phyloP scores from a whole-genome alignment of 92 coral and sea anemone species.

The Palythoa grandiflora region DNA sequence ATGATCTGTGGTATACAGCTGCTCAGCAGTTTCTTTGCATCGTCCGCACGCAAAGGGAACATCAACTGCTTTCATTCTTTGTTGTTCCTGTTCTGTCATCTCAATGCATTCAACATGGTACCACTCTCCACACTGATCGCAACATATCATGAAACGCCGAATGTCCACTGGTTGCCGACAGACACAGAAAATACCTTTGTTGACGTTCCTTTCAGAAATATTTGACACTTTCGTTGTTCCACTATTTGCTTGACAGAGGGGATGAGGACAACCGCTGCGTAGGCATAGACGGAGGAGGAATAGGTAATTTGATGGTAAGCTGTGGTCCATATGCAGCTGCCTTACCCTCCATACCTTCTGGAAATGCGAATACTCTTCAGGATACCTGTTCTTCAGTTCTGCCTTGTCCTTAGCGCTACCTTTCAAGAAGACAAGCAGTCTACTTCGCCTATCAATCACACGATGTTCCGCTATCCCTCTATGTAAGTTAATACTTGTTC shows the following conservation, averaged over 20 bases:
- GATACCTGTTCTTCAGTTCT: constrained; percentile 41
- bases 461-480: constrained; percentile 53
- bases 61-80: constrained; percentile 55
- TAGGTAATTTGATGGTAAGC: constrained; percentile 48
- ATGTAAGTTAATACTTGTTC: constrained; percentile 51
- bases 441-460: constrained; percentile 32
- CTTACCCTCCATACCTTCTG: constrained; percentile 51
- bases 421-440: constrained; percentile 46
- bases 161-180: constrained; percentile 54
- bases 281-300: constrained; percentile 59
- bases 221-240: not conserved
- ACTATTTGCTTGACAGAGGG: constrained; percentile 36
- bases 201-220: constrained; percentile 36
- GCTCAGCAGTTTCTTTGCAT: constrained; percentile 53
- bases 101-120: constrained; percentile 63
- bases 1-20: constrained; percentile 44
- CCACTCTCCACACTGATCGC: constrained; percentile 78
- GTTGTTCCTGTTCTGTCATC: constrained; percentile 49
- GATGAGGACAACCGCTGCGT: constrained; percentile 51
- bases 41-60: constrained; percentile 49
- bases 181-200: constrained; percentile 56
- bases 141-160: constrained; percentile 48
- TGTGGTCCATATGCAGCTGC: constrained; percentile 56
- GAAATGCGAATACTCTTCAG: constrained; percentile 44
- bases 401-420: constrained; percentile 55